Conservation (phyloP, 1,140 invertebrate species). For the Berghia stephanieae region DNA sequence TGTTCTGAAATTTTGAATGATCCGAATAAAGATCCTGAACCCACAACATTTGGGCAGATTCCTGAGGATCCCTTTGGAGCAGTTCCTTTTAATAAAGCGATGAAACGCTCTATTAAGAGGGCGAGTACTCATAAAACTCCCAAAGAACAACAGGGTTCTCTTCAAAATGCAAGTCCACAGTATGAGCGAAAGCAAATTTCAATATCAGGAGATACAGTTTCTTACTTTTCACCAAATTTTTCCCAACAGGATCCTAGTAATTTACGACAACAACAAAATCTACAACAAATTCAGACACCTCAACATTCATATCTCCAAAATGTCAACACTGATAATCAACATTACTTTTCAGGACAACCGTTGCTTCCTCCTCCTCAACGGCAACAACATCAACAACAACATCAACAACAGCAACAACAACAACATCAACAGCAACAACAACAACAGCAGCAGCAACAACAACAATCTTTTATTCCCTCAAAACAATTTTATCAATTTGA, state of each 20-base stretch:
- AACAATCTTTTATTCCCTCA: neutral
- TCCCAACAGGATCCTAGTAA: neutral
- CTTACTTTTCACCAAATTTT: neutral
- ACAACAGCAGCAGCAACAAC: neutral
- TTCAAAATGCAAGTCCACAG: neutral
- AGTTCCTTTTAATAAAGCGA: conserved; percentile 69
- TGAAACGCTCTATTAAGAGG: conserved; percentile 32
- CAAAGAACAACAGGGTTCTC: neutral
- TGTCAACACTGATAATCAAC: too few species aligned
- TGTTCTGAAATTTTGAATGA: too few species aligned
- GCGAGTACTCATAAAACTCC: neutral
- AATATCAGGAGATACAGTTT: neutral
- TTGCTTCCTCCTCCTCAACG: neutral
- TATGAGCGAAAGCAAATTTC: neutral
- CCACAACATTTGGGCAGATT: neutral
- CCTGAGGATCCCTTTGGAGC: conserved; percentile 72
- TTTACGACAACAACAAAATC: neutral
- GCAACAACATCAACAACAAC: neutral
- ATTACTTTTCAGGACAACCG: too few species aligned
- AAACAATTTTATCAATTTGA: neutral
- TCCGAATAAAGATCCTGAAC: too few species aligned
- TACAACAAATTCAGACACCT: neutral
- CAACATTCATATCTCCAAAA: neutral
- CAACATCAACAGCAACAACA: neutral
- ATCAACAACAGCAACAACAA: neutral